A percentile compares a stretch with the other conserved stretches of the same genome.
Conservation (phyloP, 2,888 invertebrate species). For the Schizaphis graminum region DNA sequence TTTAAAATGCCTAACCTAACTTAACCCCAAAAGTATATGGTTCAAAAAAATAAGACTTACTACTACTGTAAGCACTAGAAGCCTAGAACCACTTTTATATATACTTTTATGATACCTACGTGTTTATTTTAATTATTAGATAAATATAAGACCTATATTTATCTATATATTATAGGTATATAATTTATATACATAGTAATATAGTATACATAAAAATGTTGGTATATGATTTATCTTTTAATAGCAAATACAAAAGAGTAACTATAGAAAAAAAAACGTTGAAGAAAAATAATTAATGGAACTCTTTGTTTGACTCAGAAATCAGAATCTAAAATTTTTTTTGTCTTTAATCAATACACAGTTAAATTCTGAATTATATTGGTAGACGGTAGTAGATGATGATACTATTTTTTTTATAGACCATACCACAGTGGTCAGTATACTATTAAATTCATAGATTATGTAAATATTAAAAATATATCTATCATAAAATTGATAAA, state of each 20-base stretch:
- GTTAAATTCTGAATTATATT: not conserved
- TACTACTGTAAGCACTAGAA: too few species aligned
- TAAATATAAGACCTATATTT: too few species aligned
- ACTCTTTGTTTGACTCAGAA: not conserved
- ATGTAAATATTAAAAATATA: too few species aligned
- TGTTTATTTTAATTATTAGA: too few species aligned
- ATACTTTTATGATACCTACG: not conserved
- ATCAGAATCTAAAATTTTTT: not conserved
- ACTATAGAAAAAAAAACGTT: not conserved
- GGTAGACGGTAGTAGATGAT: not conserved
- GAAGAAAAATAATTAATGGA: not conserved
- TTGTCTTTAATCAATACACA: not conserved
- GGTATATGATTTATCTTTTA: not conserved
- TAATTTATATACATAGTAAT: not conserved
- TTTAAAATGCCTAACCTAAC: too few species aligned
- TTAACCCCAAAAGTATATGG: too few species aligned
- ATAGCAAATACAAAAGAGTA: not conserved
- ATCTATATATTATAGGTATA: not conserved
- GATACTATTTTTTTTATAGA: too few species aligned
- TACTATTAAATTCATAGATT: too few species aligned
- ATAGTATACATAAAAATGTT: too few species aligned
- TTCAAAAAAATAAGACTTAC: too few species aligned
- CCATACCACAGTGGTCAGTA: too few species aligned
- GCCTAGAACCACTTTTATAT: not conserved
- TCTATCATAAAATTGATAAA: too few species aligned